A percentile compares a stretch with the other conserved stretches of the same genome.
Conservation (phyloP, 2,113 vertebrate genomes). For the Pelecanoides urinatrix region DNA sequence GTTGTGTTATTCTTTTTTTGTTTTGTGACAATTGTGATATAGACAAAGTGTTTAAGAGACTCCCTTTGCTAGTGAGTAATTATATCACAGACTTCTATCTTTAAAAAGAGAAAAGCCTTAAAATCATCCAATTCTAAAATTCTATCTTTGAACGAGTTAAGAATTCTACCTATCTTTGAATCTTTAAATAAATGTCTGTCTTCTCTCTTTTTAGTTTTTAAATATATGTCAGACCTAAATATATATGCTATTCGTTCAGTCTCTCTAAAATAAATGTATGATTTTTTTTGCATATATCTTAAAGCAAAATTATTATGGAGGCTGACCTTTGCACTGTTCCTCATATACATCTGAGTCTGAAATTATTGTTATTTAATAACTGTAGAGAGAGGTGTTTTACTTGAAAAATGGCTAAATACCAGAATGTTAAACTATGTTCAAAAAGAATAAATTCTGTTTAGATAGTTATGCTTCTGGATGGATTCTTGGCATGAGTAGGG, state of each 20-base stretch:
- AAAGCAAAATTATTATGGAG: not conserved
- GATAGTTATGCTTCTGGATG: not conserved
- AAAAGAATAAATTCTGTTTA: not conserved
- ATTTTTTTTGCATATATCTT: not conserved
- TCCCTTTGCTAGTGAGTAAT: not conserved
- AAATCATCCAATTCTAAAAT: not conserved
- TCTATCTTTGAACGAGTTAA: not conserved
- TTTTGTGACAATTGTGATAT: not conserved
- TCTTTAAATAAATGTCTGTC: not conserved
- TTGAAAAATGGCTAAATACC: not conserved
- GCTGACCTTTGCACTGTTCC: not conserved
- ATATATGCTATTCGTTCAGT: not conserved
- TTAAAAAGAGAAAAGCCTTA: not conserved
- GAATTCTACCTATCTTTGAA: not conserved
- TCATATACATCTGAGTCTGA: not conserved
- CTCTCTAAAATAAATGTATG: not conserved
- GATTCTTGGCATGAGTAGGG: not conserved
- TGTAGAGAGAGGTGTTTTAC: not conserved
- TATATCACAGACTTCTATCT: not conserved
- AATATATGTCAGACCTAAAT: not conserved
- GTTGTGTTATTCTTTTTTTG: not conserved
- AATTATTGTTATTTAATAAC: not conserved
- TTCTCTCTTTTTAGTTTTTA: not conserved
- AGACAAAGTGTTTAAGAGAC: not conserved
- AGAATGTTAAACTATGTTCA: not conserved